A percentile compares a stretch with the other conserved stretches of the same genome.
Evolutionary conservation across 2,797 vertebrate species (phyloP).

Genomic region (Aphelocoma californica): DNA sequence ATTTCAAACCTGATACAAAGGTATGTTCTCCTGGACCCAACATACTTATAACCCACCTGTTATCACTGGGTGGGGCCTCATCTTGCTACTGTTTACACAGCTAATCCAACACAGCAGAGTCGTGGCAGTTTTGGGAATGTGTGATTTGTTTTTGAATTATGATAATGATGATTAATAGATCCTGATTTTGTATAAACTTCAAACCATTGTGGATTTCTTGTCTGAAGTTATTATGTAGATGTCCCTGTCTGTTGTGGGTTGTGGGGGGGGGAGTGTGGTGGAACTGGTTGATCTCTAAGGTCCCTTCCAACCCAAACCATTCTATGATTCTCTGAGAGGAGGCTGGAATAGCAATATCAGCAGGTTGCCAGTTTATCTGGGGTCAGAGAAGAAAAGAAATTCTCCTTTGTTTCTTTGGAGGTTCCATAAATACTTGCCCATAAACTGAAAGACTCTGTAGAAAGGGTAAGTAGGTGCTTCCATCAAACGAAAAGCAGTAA

Average conservation of each 20-base stretch:
- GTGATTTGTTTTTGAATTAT: neutral
- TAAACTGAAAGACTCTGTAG: neutral
- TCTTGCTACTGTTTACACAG: neutral
- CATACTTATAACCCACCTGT: neutral
- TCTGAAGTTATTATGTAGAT: neutral
- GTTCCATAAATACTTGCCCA: neutral
- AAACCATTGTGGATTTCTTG: neutral
- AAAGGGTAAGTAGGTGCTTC: neutral
- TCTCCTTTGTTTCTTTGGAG: neutral
- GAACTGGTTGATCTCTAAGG: neutral
- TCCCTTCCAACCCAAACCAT: neutral
- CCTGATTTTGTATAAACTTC: neutral
- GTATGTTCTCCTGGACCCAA: neutral
- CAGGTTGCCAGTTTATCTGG: neutral
- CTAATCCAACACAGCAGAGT: neutral
- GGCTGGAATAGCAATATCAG: neutral
- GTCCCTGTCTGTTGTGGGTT: neutral
- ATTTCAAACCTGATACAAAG: neutral
- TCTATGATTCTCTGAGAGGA: neutral
- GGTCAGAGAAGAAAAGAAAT: neutral
- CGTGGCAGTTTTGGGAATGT: neutral
- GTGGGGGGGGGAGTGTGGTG: fast-evolving
- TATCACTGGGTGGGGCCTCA: neutral
- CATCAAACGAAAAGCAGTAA: neutral
- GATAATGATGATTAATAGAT: neutral